Evolutionary conservation across 2,797 vertebrate genomes (phyloP), one percentile per base, ranked within the genome.

Genomic region (Hapalemur alaotrensis): DNA sequence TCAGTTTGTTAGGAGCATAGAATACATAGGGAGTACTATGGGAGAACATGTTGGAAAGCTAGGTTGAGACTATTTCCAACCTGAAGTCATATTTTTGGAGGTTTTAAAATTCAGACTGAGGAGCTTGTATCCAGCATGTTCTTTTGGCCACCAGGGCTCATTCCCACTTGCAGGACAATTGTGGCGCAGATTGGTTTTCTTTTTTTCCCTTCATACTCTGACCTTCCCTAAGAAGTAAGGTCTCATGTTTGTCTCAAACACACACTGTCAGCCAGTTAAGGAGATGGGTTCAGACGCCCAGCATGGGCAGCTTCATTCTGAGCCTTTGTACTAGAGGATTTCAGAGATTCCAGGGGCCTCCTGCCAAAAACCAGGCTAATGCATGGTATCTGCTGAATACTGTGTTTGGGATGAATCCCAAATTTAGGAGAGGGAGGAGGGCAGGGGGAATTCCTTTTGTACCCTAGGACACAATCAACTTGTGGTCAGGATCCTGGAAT

Each of bases 381-480:
- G 59, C 67, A 23, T 83, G 57, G 35, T 92, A 57, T 97, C 93
- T 95, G 81, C 63, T 93, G 67, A 91, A 46, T 91, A 78, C 92
- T 91, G n/a, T 70, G 48, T 69, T 96, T 95, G 93, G 97, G 63
- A 70, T 86, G 72, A 85, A 59, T 95, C 91, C 87, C 91, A 94
- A 85, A 50, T 93, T 92, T 84, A 89, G 73, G 9, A 83, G 84
- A 54, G 63, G 84, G 90, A 70, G 92, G 23, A 54, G 73, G 54
- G 69, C 32, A 67, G 57, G 69, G 43, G 69, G 79, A 96, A 96
- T 98, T 97, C 96, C 96, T 97, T 95, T 95, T 75, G 78, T 85
- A 96, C 95, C 72, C 41, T 46, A 65, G 87, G 82, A 95, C 80
- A 89, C 18, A 95, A 96, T 95, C 94, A 84, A 18, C 83, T 89